Evolutionary conservation across 2,113 vertebrate genomes (phyloP).

Genomic region (Cavia porcellus): DNA sequence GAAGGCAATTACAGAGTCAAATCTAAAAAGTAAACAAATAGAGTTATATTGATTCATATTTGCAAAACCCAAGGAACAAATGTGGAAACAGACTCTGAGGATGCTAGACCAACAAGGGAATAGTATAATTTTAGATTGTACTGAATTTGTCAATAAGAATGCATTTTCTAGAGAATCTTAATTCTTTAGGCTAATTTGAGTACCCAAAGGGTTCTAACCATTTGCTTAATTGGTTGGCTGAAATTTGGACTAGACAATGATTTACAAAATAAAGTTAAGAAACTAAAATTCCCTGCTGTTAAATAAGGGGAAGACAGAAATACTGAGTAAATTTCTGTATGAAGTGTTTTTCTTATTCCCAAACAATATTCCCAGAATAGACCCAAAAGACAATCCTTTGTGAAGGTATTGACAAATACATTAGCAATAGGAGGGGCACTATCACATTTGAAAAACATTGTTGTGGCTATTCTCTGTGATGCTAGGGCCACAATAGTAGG

Average conservation of each 20-base stretch:
- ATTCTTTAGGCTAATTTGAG: constrained; percentile 4
- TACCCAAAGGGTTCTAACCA: neutral
- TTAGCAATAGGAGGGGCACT: neutral
- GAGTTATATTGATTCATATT: neutral
- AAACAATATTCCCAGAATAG: neutral
- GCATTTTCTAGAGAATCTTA: neutral
- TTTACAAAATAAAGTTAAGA: neutral
- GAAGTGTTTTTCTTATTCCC: neutral
- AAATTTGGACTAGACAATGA: neutral
- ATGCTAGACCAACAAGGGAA: neutral
- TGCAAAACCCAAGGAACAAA: neutral
- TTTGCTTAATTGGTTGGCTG: neutral
- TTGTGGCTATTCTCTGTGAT: neutral
- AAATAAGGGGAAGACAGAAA: neutral
- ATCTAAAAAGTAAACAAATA: neutral
- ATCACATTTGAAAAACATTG: neutral
- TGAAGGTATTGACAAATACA: neutral
- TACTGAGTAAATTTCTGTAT: neutral
- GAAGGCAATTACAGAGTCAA: neutral
- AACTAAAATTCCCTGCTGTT: neutral
- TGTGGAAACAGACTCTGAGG: neutral
- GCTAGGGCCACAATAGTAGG: neutral
- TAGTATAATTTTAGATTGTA: neutral
- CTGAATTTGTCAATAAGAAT: neutral
- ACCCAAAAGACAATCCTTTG: neutral